Evolutionary conservation across 2,888 invertebrate species (phyloP).

Genomic region (Drosophila gaucha): DNA sequence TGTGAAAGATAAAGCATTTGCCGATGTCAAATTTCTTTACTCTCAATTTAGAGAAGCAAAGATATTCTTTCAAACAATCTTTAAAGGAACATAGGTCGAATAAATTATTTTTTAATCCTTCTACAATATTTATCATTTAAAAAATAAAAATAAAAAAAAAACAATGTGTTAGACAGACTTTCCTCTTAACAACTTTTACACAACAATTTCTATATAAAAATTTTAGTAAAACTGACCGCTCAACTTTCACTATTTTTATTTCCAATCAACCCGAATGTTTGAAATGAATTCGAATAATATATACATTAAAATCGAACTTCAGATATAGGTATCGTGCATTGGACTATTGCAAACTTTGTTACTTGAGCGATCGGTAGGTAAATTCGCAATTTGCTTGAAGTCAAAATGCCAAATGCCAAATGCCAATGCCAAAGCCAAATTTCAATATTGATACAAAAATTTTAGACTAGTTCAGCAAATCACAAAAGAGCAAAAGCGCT

Average conservation of each 20-base stretch:
- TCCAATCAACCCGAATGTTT: constrained; percentile 15
- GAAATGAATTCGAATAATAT: constrained; percentile 36
- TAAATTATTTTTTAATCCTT: too few relatives aligned
- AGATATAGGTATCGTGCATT: constrained; percentile 79
- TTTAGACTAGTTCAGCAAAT: constrained; percentile 27
- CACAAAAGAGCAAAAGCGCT: constrained; percentile 27
- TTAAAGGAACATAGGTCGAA: too few relatives aligned
- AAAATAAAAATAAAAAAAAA: too few relatives aligned
- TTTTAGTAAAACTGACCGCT: constrained; percentile 20
- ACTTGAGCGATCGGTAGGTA: constrained; percentile 82
- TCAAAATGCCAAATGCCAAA: constrained; percentile 41
- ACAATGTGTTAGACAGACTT: too few relatives aligned
- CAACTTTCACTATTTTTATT: constrained; percentile 31
- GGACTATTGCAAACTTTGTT: constrained; percentile 75
- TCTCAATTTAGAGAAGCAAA: too few relatives aligned
- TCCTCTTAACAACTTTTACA: too few relatives aligned
- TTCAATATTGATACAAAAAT: constrained; percentile 18
- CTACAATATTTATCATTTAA: too few relatives aligned
- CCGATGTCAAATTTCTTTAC: too few relatives aligned
- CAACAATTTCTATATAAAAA: too few relatives aligned
- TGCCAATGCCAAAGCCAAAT: constrained; percentile 39
- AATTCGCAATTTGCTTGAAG: constrained; percentile 57
- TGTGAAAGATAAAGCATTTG: too few relatives aligned
- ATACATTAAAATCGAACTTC: constrained; percentile 64
- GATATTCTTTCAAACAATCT: too few relatives aligned